phyloP scores from a whole-genome alignment of 1,140 invertebrate species.

The Leucophenga varia region DNA sequence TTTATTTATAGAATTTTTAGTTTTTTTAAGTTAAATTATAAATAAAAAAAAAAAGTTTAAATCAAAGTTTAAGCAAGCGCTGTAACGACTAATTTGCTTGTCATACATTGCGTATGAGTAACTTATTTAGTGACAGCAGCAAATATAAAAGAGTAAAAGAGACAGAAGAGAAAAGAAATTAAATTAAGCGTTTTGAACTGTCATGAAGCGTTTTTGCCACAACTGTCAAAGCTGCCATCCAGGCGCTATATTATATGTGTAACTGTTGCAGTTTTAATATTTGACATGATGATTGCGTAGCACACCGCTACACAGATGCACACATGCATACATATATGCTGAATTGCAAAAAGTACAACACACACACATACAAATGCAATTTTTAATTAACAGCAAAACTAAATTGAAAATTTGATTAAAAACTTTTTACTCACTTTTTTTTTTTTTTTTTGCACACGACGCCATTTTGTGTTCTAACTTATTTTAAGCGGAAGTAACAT shows the following conservation, averaged over 20 bases:
- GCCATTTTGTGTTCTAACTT: constrained; percentile 10
- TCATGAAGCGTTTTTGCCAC: not conserved
- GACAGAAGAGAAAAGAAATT: constrained; percentile 22
- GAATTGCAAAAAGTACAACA: too few species aligned
- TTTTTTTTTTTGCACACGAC: not conserved
- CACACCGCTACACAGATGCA: constrained; percentile 4
- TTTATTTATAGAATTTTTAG: too few species aligned
- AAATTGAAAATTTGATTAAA: constrained; percentile 54
- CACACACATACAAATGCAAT: constrained; percentile 7
- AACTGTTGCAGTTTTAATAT: constrained; percentile 16
- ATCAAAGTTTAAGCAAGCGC: too few species aligned
- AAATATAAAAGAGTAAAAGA: too few species aligned
- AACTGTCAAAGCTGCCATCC: too few species aligned
- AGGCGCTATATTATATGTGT: not conserved
- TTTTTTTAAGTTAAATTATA: too few species aligned
- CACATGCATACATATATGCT: not conserved
- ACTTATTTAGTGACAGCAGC: too few species aligned
- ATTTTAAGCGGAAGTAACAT: too few species aligned
- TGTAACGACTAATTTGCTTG: too few species aligned
- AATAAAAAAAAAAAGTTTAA: too few species aligned
- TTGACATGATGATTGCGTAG: constrained; percentile 7
- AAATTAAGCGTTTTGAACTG: constrained; percentile 29
- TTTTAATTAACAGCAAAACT: constrained; percentile 50
- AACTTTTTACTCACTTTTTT: constrained; percentile 33
- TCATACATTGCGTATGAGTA: constrained; percentile 22